phyloP scores from a whole-genome alignment of 2,113 vertebrate genomes.

The Xenus cinereus region DNA sequence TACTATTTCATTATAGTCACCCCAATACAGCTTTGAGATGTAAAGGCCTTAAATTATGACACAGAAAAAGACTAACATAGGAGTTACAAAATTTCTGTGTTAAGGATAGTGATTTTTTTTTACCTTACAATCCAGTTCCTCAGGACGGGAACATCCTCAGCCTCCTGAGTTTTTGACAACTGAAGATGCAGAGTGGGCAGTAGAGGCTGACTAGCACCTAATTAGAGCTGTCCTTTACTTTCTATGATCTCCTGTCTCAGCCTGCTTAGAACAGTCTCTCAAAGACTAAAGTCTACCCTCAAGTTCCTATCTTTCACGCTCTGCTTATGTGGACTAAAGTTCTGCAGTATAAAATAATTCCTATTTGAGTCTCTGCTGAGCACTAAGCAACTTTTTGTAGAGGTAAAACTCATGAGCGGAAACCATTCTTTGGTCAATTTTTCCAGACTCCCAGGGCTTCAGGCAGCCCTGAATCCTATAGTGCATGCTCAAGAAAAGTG shows the following conservation, averaged over 20 bases:
- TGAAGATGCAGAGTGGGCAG: not conserved
- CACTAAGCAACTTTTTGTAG: not conserved
- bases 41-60: not conserved
- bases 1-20: not conserved
- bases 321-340: not conserved
- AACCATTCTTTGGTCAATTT: not conserved
- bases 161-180: not conserved
- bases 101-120: not conserved
- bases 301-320: not conserved
- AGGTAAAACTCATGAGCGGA: not conserved
- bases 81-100: not conserved
- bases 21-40: not conserved
- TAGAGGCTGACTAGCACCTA: not conserved
- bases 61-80: not conserved
- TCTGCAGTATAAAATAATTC: not conserved
- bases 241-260: not conserved
- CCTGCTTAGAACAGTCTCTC: not conserved
- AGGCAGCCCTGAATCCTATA: not conserved
- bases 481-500: not conserved
- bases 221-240: not conserved
- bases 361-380: not conserved
- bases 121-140: not conserved
- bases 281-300: not conserved
- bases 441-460: not conserved
- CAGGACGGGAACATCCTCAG: not conserved